These are phyloP conservation scores for Melanotaenia pygmaea DNA, from an alignment of 2,797 vertebrate species.

Conservation along the genomic window DNA sequence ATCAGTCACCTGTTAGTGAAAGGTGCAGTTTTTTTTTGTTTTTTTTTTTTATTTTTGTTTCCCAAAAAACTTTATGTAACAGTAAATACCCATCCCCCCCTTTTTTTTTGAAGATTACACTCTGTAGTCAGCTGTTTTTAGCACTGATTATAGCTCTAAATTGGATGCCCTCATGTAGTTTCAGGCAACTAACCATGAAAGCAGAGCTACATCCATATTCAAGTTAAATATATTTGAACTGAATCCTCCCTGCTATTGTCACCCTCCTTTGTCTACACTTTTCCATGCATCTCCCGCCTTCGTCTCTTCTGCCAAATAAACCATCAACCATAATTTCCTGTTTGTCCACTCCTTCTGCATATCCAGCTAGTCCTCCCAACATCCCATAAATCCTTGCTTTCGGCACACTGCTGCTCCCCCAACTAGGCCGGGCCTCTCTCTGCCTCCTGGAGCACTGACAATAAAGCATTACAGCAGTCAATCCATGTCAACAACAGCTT, in stretches of 20 bases:
- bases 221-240: neutral
- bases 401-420: conserved; percentile 74
- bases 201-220: neutral
- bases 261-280: conserved; percentile 16
- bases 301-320: conserved; percentile 50
- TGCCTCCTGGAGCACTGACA: conserved; percentile 88
- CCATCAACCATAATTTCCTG: conserved; percentile 47
- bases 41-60: too few relatives aligned
- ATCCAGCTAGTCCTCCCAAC: conserved; percentile 76
- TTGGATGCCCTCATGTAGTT: neutral
- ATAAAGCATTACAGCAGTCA: conserved; percentile 89
- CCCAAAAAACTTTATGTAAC: neutral
- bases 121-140: neutral
- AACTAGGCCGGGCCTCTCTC: conserved; percentile 79
- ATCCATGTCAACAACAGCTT: conserved; percentile 91
- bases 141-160: neutral
- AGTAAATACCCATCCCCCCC: neutral
- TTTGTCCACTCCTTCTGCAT: conserved; percentile 73
- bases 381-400: conserved; percentile 84
- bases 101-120: neutral
- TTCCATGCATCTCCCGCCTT: conserved; percentile 25
- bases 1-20: neutral
- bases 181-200: neutral
- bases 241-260: conserved; percentile 5
- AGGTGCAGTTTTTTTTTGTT: neutral